These are phyloP conservation scores for Zophobas atratus DNA, from an alignment of 1,140 invertebrate genomes.

Conservation along the genomic window DNA sequence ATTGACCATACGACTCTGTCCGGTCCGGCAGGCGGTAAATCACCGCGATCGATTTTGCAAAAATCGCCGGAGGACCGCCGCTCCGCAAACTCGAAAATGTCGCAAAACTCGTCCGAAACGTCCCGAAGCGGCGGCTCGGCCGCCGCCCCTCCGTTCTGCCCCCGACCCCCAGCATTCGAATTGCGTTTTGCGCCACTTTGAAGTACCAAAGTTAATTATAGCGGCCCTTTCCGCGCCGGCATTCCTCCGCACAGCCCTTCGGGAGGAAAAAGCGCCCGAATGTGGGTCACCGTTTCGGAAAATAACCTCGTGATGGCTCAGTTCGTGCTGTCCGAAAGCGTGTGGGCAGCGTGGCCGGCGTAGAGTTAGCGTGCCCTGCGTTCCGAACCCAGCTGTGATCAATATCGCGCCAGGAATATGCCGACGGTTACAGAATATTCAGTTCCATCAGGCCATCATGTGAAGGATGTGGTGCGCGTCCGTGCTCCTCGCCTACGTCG, in stretches of 20 bases:
- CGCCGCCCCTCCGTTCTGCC: too few relatives aligned
- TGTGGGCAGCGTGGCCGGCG: constrained; percentile 50
- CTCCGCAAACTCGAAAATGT: too few relatives aligned
- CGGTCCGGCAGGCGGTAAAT: too few relatives aligned
- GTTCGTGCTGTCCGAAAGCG: constrained; percentile 24
- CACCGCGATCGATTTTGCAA: too few relatives aligned
- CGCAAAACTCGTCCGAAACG: too few relatives aligned
- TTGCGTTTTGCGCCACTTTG: too few relatives aligned
- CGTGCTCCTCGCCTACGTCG: constrained; percentile 16
- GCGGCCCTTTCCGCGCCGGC: background rate
- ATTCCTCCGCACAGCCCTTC: too few relatives aligned
- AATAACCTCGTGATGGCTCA: constrained; percentile 13
- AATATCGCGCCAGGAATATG: constrained; percentile 51
- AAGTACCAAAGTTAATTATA: too few relatives aligned
- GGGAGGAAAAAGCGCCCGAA: background rate
- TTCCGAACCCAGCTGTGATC: constrained; percentile 49
- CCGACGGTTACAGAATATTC: constrained; percentile 47
- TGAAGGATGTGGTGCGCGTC: constrained; percentile 44
- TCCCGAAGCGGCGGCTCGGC: too few relatives aligned
- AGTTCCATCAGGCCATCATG: constrained; percentile 45
- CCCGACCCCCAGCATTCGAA: too few relatives aligned
- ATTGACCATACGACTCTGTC: too few relatives aligned
- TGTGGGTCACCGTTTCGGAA: constrained; percentile 21
- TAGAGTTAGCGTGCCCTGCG: constrained; percentile 39
- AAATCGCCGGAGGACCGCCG: too few relatives aligned